Percentiles rank a stretch among this genome's conserved stretches.
These are phyloP conservation scores for Acyrthosiphon pisum DNA, from an alignment of 1,140 invertebrate species.

Conservation along the genomic window DNA sequence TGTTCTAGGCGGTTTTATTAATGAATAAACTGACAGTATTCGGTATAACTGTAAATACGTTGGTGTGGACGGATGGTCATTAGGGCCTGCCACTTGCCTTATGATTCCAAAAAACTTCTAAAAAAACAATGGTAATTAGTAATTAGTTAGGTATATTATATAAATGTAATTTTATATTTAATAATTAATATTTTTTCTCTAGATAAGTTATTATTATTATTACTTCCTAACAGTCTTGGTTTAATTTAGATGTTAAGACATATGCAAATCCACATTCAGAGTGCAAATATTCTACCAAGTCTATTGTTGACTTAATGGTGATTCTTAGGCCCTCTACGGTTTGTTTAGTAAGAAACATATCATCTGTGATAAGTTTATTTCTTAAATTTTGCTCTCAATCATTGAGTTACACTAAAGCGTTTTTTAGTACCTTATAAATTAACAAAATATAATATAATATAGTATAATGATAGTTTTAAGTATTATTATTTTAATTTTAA, in stretches of 20 bases:
- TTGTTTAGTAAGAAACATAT: conserved; percentile 11
- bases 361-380: neutral
- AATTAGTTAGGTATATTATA: neutral
- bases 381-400: neutral
- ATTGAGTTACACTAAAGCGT: neutral
- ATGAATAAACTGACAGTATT: conserved; percentile 7
- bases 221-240: neutral
- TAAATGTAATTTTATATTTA: neutral
- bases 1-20: neutral
- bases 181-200: neutral
- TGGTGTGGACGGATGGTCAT: neutral
- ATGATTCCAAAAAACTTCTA: neutral
- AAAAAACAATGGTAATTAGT: neutral
- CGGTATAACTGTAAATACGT: conserved; percentile 1
- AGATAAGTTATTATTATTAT: neutral
- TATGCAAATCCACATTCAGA: neutral
- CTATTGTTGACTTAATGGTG: neutral
- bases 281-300: neutral
- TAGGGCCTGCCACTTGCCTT: too few relatives aligned
- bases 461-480: too few relatives aligned
- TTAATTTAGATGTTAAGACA: neutral
- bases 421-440: neutral
- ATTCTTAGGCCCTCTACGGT: neutral
- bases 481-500: too few relatives aligned
- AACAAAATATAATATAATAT: neutral